phyloP scores from a whole-genome alignment of 1,140 invertebrate genomes.

The Leptinotarsa undecemlineata region DNA sequence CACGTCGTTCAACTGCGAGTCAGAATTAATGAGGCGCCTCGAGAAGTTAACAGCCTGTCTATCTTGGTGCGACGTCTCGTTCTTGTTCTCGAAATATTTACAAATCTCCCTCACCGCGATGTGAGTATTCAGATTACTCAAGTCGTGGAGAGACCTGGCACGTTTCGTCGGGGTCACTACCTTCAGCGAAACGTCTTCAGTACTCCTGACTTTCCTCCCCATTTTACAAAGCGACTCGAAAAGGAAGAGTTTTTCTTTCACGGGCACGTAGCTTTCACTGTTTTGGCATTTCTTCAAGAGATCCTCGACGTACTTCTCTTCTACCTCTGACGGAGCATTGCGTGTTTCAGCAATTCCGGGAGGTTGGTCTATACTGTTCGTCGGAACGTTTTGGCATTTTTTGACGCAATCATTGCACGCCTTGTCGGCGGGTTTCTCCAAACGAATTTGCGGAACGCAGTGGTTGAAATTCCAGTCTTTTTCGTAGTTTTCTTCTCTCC shows the following conservation, averaged over 20 bases:
- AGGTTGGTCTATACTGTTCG: background rate
- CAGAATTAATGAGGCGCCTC: conserved; percentile 15
- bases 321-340: conserved; percentile 1
- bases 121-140: conserved; percentile 55
- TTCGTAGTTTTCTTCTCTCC: conserved; percentile 34
- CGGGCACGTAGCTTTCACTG: conserved; percentile 64
- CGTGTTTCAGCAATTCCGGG: background rate
- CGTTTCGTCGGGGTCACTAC: conserved; percentile 57
- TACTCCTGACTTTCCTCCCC: conserved; percentile 59
- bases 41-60: background rate
- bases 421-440: background rate
- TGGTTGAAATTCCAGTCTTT: conserved; percentile 45
- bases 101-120: conserved; percentile 64
- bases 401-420: conserved; percentile 8
- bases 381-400: background rate
- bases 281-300: conserved; percentile 63
- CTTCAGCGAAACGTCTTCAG: conserved; percentile 57
- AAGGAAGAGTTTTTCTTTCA: conserved; percentile 63
- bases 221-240: conserved; percentile 64
- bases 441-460: background rate
- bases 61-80: background rate
- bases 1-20: conserved; percentile 23
- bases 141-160: conserved; percentile 63
- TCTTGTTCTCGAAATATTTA: conserved; percentile 61
- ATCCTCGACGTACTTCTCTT: conserved; percentile 52